Base-by-base conservation (phyloP, 2,113 vertebrate genomes). In the Danionella cerebrum region DNA sequence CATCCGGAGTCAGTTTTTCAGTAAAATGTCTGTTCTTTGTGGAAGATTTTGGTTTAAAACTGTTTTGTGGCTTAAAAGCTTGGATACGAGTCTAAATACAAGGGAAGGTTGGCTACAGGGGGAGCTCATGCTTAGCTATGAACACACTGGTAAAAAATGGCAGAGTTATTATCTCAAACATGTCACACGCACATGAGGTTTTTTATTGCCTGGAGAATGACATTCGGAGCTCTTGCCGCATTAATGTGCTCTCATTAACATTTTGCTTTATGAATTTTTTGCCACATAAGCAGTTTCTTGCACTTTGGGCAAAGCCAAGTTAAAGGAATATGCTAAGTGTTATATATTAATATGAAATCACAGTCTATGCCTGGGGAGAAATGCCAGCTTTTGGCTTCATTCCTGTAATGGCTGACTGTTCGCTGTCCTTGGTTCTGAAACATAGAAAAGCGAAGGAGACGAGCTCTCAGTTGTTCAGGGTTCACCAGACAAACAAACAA, bases 91-190 rank as follows among this genome's bases (percentile, higher is more conserved):
- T 22, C 33, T 47, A 29, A 48, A 29, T 22, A n/a, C n/a, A n/a
- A n/a, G 29, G 59, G 29, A 53, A 9, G 21, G 44, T 42, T 45
- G 38, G 55, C 70, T 72, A 67, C 65, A 72, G 55, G 70, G 65
- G 65, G 65, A 59, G 65, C 70, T 72, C 38, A 36, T 62, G 70
- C 22, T 67, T 47, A 72, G 70, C 29, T 45, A 45, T 35, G 6
- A 54, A 29, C 16, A 3, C 22, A 14, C 42, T 5, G 12, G 47
- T 41, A 8, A 59, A 54, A 63, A 54, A 45, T 62, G 29, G n/a
- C 39, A 33, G 35, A 2, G 6, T 18, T 9, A 12, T 38, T 69
- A 42, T 24, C 9, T 14, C 12, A 25, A 60, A 9, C 13, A 14
- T 11, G 13, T 58, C 35, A 11, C 35, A 41, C 8, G 5, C 54